Conservation (phyloP, 2,113 vertebrate genomes). For the Melierax canorus region DNA sequence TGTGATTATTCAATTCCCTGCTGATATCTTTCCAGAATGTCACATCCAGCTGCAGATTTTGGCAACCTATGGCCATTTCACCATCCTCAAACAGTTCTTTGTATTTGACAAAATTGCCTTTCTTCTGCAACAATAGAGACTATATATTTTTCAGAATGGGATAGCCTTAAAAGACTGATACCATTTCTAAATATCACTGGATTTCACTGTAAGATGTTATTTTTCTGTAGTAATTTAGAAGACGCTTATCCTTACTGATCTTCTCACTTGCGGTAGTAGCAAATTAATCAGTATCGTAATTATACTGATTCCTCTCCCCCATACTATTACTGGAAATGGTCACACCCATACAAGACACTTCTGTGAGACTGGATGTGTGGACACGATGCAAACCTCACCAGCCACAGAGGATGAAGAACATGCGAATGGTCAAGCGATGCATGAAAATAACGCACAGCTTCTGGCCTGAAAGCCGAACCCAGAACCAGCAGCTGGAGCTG, state of each 20-base stretch:
- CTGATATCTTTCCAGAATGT: conserved; percentile 39
- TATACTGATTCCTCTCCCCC: not conserved
- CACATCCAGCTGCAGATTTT: conserved; percentile 31
- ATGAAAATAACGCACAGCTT: not conserved
- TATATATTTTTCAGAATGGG: not conserved
- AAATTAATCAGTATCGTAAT: not conserved
- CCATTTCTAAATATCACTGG: not conserved
- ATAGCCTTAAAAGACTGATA: not conserved
- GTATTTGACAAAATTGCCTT: not conserved
- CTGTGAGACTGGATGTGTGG: not conserved
- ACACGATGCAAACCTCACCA: not conserved
- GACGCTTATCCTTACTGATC: not conserved
- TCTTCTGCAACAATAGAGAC: not conserved
- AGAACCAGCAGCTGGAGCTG: not conserved
- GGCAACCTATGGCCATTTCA: not conserved
- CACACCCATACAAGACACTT: not conserved
- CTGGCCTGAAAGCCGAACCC: not conserved
- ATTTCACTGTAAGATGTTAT: not conserved
- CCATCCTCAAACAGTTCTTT: not conserved
- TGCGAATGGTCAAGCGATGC: not conserved
- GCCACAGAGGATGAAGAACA: not conserved
- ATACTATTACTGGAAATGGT: not conserved
- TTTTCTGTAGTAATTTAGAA: not conserved
- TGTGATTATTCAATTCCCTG: conserved; percentile 6
- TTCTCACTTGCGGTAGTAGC: not conserved